Conservation (phyloP, 2,797 vertebrate species). For the Enteromius radiatus region DNA sequence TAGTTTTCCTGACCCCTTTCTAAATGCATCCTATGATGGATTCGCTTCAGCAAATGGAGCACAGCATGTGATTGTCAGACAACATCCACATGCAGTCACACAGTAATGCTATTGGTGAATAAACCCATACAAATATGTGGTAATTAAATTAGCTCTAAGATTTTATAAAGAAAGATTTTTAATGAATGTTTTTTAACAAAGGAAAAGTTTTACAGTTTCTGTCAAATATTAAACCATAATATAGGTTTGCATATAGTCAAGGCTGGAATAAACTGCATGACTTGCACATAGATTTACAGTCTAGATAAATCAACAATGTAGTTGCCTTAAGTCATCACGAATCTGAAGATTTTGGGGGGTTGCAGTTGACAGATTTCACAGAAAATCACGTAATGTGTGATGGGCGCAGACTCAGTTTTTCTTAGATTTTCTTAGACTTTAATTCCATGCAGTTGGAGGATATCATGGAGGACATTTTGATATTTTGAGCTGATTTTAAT, state of each 20-base stretch:
- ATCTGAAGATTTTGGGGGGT: background rate
- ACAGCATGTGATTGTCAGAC: background rate
- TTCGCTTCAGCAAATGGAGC: background rate
- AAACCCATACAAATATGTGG: background rate
- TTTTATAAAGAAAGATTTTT: background rate
- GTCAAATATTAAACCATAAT: background rate
- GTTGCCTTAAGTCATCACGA: background rate
- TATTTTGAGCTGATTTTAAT: background rate
- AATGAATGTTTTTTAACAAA: background rate
- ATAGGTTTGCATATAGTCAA: background rate
- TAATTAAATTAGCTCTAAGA: background rate
- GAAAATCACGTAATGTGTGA: background rate
- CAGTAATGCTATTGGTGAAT: background rate
- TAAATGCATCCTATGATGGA: slow-evolving; percentile 15
- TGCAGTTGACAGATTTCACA: background rate
- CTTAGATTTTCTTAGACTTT: background rate
- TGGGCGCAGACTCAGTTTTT: background rate
- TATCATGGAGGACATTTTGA: background rate
- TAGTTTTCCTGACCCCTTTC: slow-evolving; percentile 41
- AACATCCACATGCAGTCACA: slow-evolving; percentile 5
- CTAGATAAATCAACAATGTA: background rate
- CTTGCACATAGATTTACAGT: too few species aligned
- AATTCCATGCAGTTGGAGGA: background rate
- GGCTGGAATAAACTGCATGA: too few species aligned
- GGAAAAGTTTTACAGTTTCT: background rate